Percentiles rank a stretch among this genome's conserved stretches.
Evolutionary conservation across 2,888 invertebrate genomes (phyloP).

Genomic region (Smittia sp.): DNA sequence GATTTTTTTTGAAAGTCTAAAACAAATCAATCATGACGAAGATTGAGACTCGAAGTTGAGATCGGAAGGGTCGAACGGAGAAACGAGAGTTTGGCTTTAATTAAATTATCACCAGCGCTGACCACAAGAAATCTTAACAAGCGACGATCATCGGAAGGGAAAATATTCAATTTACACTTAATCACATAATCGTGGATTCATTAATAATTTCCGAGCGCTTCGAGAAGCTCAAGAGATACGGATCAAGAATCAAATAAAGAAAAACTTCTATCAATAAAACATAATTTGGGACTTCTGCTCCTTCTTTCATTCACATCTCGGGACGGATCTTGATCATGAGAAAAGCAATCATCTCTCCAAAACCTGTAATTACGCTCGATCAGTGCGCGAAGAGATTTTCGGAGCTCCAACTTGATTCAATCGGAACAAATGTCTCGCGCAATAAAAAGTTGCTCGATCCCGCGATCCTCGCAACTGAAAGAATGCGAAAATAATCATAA

Average conservation of each 20-base stretch:
- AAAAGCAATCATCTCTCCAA: conserved; percentile 5
- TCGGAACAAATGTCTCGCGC: background rate
- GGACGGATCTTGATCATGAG: background rate
- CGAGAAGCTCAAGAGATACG: background rate
- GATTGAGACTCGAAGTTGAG: background rate
- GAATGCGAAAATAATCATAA: conserved; percentile 17
- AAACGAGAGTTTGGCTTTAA: background rate
- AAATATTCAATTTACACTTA: conserved; percentile 32
- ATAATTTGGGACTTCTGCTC: conserved; percentile 4
- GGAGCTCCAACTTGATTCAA: background rate
- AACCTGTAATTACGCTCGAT: conserved; percentile 20
- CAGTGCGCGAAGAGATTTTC: background rate
- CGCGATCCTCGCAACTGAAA: background rate
- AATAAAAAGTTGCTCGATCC: background rate
- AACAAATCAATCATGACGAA: conserved; percentile 2
- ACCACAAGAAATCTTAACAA: background rate
- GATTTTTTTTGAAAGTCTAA: background rate
- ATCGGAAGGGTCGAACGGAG: background rate
- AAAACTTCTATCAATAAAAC: conserved; percentile 20
- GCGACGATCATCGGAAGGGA: background rate
- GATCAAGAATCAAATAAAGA: background rate
- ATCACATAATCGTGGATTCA: background rate
- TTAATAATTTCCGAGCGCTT: background rate
- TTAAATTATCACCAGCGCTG: conserved; percentile 10
- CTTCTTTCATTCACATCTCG: conserved; percentile 9